These are phyloP conservation scores for Dromococcyx pavoninus DNA, from an alignment of 2,797 vertebrate species.

Conservation along the genomic window DNA sequence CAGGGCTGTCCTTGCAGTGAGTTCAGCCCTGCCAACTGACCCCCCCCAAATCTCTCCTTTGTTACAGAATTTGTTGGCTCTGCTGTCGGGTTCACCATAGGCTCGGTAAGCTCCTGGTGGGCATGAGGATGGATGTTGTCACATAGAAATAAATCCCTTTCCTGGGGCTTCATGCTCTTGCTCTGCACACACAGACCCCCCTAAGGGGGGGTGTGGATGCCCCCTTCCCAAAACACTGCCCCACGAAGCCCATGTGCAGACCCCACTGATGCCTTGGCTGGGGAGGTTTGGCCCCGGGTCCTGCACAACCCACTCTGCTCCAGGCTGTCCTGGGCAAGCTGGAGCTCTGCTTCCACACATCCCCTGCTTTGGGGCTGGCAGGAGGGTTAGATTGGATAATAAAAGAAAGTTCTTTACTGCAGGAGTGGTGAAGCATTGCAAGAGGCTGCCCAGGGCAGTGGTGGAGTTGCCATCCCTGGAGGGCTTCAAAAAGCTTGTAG, in stretches of 20 bases:
- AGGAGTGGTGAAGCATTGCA: too few species aligned
- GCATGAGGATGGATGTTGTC: background rate
- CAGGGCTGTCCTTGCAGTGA: background rate
- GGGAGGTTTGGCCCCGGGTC: background rate
- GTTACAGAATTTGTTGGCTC: accelerated
- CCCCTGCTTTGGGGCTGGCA: background rate
- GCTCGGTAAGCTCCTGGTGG: background rate
- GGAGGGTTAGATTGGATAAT: too few species aligned
- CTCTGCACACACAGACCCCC: background rate
- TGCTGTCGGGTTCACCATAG: accelerated
- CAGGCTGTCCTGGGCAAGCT: accelerated
- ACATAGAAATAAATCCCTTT: accelerated
- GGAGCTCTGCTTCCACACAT: background rate
- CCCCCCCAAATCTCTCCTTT: accelerated
- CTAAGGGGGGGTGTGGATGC: background rate
- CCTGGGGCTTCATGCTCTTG: background rate
- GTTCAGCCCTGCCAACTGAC: background rate
- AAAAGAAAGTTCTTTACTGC: too few species aligned
- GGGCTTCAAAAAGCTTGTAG: too few species aligned
- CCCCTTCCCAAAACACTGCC: background rate
- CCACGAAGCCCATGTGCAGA: background rate
- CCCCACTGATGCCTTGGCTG: accelerated
- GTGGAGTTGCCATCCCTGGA: too few species aligned
- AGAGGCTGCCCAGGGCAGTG: too few species aligned
- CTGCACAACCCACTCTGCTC: background rate